phyloP scores from a whole-genome alignment of 2,113 vertebrate genomes.

The Piaya cayana region DNA sequence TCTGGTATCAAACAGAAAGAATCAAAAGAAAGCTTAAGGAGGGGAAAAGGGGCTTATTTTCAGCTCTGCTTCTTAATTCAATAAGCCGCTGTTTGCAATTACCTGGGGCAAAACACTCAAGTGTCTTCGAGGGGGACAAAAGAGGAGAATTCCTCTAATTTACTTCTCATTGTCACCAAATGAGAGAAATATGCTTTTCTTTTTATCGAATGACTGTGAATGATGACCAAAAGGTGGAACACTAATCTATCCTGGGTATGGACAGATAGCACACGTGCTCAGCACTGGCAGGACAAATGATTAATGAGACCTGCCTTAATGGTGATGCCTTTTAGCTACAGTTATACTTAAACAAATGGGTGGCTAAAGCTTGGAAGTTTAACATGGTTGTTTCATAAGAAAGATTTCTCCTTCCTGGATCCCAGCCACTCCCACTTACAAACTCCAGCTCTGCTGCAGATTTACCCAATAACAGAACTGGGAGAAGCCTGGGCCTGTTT shows the following conservation, averaged over 20 bases:
- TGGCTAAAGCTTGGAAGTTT: not conserved
- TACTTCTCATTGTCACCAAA: not conserved
- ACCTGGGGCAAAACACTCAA: not conserved
- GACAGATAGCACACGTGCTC: not conserved
- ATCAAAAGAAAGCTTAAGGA: not conserved
- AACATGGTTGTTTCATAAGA: not conserved
- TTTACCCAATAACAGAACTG: not conserved
- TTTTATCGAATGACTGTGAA: not conserved
- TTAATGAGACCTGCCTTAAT: conserved; percentile 4
- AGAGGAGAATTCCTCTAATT: conserved; percentile 42
- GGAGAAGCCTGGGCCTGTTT: not conserved
- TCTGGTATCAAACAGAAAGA: not conserved
- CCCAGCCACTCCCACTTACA: not conserved
- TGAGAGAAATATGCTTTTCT: conserved; percentile 43
- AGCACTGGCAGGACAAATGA: not conserved
- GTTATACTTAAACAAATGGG: not conserved
- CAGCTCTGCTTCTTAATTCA: conserved; percentile 1
- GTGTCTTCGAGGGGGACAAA: not conserved
- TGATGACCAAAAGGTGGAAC: not conserved
- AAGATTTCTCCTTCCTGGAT: not conserved
- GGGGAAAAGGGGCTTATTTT: not conserved
- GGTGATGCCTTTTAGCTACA: not conserved
- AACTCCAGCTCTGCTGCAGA: not conserved
- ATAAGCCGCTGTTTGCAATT: conserved; percentile 41
- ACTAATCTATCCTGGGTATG: not conserved